These are phyloP conservation scores for Apodemus speciosus DNA, from an alignment of 2,113 vertebrate genomes.

Conservation along the genomic window DNA sequence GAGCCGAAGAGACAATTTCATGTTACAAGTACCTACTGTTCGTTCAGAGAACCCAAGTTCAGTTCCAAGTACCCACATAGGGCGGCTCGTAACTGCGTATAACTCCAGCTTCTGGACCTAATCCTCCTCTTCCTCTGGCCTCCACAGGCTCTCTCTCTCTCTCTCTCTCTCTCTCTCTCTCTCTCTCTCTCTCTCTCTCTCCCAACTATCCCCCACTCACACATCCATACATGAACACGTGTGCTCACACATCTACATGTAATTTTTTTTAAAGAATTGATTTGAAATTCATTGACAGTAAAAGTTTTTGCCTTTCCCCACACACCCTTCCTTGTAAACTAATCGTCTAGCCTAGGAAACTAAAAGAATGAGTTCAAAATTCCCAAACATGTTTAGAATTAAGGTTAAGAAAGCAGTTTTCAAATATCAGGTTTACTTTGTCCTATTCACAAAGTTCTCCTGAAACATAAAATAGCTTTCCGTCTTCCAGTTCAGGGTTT, in stretches of 20 bases:
- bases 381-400: neutral
- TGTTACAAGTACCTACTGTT: neutral
- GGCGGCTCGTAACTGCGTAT: neutral
- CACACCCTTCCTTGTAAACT: neutral
- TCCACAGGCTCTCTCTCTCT: neutral
- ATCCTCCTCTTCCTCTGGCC: neutral
- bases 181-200: neutral
- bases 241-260: neutral
- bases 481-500: neutral
- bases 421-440: neutral
- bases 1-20: too few relatives aligned
- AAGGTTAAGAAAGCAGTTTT: neutral
- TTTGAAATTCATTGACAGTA: neutral
- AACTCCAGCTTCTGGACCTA: neutral
- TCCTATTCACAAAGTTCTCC: neutral
- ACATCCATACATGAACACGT: neutral
- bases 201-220: neutral
- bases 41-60: neutral
- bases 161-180: neutral
- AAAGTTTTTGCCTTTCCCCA: slow-evolving; percentile 2
- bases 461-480: neutral
- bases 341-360: slow-evolving; percentile 7
- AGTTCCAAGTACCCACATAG: neutral
- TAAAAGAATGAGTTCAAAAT: slow-evolving; percentile 2
- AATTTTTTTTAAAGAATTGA: neutral